Percentiles rank a stretch among this genome's conserved stretches.
Conservation (phyloP, 2,888 invertebrate genomes). For the Eupithecia subfuscata region DNA sequence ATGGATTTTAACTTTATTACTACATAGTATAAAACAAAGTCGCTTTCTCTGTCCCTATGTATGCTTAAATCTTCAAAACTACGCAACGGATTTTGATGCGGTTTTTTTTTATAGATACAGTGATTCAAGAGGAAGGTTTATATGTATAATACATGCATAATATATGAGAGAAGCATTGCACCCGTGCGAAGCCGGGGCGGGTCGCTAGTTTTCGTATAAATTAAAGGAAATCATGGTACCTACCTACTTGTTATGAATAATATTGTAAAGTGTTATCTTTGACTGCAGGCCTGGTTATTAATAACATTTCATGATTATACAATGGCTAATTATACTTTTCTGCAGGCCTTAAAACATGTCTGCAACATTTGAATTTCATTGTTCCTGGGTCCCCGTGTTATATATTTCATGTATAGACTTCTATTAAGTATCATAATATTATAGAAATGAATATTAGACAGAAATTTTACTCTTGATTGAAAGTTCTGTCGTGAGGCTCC, state of each 20-base stretch:
- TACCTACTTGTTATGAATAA: background rate
- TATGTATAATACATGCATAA: no score
- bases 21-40: no score
- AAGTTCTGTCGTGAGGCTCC: no score
- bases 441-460: background rate
- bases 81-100: no score
- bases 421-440: background rate
- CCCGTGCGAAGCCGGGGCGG: no score
- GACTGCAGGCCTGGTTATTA: constrained; percentile 1
- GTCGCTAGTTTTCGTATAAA: no score
- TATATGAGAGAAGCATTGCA: no score
- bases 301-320: background rate
- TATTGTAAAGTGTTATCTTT: background rate
- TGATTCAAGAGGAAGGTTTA: no score
- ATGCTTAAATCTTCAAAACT: no score
- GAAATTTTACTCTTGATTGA: background rate
- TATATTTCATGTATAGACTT: background rate
- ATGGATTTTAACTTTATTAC: background rate
- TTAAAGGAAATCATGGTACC: background rate
- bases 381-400: background rate
- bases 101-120: no score
- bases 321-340: background rate
- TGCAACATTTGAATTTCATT: background rate
- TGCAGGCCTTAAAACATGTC: background rate
- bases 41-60: no score